A percentile compares a stretch with the other conserved stretches of the same genome.
Evolutionary conservation across 2,888 invertebrate species (phyloP).

Genomic region (Gastrophysa polygoni): DNA sequence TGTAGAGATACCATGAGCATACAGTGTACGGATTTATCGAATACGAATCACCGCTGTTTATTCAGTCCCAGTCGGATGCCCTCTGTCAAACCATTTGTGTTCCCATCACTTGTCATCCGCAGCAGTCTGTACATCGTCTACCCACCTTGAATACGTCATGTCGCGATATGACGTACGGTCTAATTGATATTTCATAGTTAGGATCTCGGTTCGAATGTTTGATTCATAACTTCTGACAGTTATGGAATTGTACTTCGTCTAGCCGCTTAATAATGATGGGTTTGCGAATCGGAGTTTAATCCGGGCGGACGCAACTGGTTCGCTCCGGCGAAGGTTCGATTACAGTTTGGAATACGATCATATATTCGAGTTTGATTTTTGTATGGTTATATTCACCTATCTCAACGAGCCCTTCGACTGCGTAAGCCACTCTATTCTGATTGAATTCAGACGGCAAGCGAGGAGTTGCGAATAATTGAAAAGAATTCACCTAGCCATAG

Average conservation of each 20-base stretch:
- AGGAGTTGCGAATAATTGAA: too few species aligned
- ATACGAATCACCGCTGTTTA: neutral
- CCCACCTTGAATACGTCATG: slow-evolving; percentile 27
- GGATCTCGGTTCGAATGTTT: slow-evolving; percentile 28
- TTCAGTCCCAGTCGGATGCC: neutral
- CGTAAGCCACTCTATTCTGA: too few species aligned
- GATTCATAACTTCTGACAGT: slow-evolving; percentile 35
- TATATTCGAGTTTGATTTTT: too few species aligned
- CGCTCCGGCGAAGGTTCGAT: too few species aligned
- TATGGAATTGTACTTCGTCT: slow-evolving; percentile 24
- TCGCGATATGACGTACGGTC: slow-evolving; percentile 32
- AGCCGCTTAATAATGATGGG: neutral
- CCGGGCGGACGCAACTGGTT: slow-evolving; percentile 5
- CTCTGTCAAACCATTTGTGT: slow-evolving; percentile 18
- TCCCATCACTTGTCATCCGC: slow-evolving; percentile 29
- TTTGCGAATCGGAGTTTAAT: neutral
- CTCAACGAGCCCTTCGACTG: too few species aligned
- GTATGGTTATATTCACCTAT: too few species aligned
- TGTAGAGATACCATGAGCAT: neutral
- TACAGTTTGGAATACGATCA: too few species aligned
- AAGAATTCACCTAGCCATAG: too few species aligned
- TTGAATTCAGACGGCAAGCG: too few species aligned
- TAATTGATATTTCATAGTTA: slow-evolving; percentile 35
- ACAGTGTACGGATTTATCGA: neutral
- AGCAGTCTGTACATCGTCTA: slow-evolving; percentile 22